phyloP scores from a whole-genome alignment of 2,888 invertebrate genomes.

The Poecilus cupreus region DNA sequence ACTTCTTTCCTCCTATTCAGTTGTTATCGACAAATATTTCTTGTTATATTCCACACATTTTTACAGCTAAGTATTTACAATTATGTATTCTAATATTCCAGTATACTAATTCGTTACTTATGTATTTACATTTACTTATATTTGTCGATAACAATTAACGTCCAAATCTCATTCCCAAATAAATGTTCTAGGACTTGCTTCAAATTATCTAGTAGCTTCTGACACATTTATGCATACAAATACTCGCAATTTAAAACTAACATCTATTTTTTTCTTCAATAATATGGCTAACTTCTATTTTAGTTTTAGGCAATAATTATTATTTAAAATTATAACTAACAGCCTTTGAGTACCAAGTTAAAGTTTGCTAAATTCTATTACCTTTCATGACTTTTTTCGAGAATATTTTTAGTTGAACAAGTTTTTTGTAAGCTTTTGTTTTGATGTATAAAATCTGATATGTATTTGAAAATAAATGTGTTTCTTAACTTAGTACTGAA shows the following conservation, averaged over 20 bases:
- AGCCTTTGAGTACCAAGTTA: conserved; percentile 35
- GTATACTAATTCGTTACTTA: conserved; percentile 39
- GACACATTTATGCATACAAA: conserved; percentile 35
- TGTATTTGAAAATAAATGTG: conserved; percentile 4
- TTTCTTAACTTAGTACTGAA: conserved; percentile 12
- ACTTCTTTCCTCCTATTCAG: not conserved
- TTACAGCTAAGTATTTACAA: conserved; percentile 51
- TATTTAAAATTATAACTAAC: conserved; percentile 33
- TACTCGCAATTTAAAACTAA: conserved; percentile 36
- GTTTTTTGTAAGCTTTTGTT: not conserved
- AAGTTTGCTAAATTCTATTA: not conserved
- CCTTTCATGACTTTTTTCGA: not conserved
- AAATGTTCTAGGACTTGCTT: conserved; percentile 18
- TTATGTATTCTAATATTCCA: not conserved
- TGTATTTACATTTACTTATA: conserved; percentile 41
- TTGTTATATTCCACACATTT: conserved; percentile 20
- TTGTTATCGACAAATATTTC: conserved; percentile 48
- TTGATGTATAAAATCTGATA: conserved; percentile 34
- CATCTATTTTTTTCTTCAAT: conserved; percentile 19
- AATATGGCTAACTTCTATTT: conserved; percentile 47
- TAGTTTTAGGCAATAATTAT: conserved; percentile 39
- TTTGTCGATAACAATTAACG: conserved; percentile 42
- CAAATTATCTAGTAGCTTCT: conserved; percentile 43
- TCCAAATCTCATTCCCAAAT: not conserved
- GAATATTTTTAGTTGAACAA: not conserved